Evolutionary conservation across 2,797 vertebrate species (phyloP).

Genomic region (Scleropages formosus): DNA sequence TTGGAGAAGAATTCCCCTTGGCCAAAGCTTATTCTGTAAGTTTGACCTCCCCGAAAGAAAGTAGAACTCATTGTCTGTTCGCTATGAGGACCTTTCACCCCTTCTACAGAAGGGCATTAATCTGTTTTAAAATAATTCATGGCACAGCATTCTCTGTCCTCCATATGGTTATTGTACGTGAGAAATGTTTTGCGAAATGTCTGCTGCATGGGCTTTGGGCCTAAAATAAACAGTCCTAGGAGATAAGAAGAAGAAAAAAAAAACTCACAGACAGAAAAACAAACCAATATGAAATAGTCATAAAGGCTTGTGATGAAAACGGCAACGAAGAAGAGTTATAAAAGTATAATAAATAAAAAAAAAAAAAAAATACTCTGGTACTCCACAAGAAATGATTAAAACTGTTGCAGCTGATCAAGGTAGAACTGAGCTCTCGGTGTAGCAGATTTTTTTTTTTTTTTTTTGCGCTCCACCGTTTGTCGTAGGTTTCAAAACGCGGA

Average conservation of each 20-base stretch:
- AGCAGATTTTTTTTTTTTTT: conserved; percentile 5
- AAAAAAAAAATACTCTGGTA: conserved; percentile 32
- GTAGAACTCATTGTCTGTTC: conserved; percentile 46
- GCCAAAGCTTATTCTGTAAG: conserved; percentile 35
- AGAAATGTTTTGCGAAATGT: conserved; percentile 24
- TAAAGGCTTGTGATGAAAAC: conserved; percentile 16
- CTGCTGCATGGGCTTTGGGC: no score
- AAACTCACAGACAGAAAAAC: conserved; percentile 2
- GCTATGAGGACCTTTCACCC: conserved; percentile 43
- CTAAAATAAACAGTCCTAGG: no score
- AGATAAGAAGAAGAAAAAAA: background rate
- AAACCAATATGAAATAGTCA: conserved; percentile 15
- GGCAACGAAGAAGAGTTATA: conserved; percentile 14
- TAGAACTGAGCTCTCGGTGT: background rate
- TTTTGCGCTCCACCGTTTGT: background rate
- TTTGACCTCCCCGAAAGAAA: conserved; percentile 46
- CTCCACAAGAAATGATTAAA: conserved; percentile 34
- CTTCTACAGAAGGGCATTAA: conserved; percentile 30
- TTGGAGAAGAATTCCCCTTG: conserved; percentile 35
- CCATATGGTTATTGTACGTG: conserved; percentile 33
- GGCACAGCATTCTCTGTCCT: background rate
- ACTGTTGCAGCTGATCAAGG: background rate
- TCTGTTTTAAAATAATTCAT: conserved; percentile 31
- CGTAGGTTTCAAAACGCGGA: background rate
- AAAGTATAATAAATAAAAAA: conserved; percentile 26